Evolutionary conservation across 53 echinoderm and acorn worm species (phyloP).

Genomic region (Glandiceps talaboti): DNA sequence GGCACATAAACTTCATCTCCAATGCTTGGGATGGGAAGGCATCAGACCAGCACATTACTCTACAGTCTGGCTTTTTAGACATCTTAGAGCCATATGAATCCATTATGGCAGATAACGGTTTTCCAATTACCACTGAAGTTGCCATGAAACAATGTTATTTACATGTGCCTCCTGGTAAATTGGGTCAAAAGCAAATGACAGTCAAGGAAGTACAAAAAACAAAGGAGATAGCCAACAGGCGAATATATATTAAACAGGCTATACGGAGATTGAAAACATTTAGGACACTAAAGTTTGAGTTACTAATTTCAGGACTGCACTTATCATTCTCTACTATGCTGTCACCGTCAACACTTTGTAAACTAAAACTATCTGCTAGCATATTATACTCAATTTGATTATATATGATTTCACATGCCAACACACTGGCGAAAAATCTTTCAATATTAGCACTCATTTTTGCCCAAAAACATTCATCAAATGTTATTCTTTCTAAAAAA

Average conservation of each 20-base stretch:
- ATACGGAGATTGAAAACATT: not conserved
- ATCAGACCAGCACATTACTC: conserved; percentile 20
- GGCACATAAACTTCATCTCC: conserved; percentile 24
- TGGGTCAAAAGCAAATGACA: conserved; percentile 20
- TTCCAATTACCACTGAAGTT: conserved; percentile 28
- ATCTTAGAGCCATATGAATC: conserved; percentile 19
- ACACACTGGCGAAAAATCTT: not conserved
- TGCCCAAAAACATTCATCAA: not conserved
- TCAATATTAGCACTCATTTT: not conserved
- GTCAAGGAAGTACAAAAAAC: conserved; percentile 8
- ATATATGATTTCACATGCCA: not conserved
- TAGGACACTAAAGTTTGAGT: not conserved
- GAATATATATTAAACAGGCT: not conserved
- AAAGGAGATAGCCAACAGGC: not conserved
- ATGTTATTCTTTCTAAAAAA: not conserved
- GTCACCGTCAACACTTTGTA: no score
- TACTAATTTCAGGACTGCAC: no score
- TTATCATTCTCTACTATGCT: no score
- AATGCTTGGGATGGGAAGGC: conserved; percentile 34
- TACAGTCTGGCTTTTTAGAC: conserved; percentile 20
- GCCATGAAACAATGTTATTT: conserved; percentile 12
- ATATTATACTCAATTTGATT: no score
- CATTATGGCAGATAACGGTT: conserved; percentile 29
- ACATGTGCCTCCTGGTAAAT: conserved; percentile 23
- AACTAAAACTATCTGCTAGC: no score